phyloP scores from a whole-genome alignment of 1,140 invertebrate genomes.

The Paraescarpia echinospica region DNA sequence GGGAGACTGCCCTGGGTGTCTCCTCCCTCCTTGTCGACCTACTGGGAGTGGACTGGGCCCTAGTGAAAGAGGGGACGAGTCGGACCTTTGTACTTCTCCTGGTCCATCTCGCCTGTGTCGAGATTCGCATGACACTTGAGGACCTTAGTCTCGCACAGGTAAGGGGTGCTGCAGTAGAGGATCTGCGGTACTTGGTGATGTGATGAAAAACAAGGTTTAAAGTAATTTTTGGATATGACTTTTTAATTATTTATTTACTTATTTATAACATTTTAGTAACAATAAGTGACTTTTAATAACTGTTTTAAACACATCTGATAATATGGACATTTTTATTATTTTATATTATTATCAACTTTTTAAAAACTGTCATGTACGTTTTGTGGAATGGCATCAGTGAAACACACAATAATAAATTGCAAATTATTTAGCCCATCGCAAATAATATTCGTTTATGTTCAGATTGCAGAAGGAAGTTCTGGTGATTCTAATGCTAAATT shows the following conservation, averaged over 20 bases:
- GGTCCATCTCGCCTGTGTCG: constrained; percentile 84
- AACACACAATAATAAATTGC: too few relatives aligned
- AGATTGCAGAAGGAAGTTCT: neutral
- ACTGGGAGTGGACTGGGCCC: constrained; percentile 65
- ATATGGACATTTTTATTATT: too few relatives aligned
- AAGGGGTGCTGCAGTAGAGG: neutral
- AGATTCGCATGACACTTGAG: constrained; percentile 89
- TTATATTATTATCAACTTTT: too few relatives aligned
- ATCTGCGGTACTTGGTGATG: too few relatives aligned
- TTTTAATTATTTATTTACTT: too few relatives aligned
- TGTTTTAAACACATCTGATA: too few relatives aligned
- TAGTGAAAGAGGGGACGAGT: constrained; percentile 45
- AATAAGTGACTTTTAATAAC: too few relatives aligned
- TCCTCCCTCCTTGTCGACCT: constrained; percentile 77
- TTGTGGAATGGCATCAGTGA: too few relatives aligned
- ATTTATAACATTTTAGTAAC: too few relatives aligned
- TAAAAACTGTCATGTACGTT: too few relatives aligned
- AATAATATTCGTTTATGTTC: neutral
- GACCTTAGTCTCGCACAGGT: constrained; percentile 77
- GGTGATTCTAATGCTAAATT: neutral
- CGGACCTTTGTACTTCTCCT: constrained; percentile 82
- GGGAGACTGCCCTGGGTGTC: constrained; percentile 82
- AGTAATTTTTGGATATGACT: too few relatives aligned
- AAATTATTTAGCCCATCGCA: neutral
- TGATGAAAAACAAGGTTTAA: too few relatives aligned